These are phyloP conservation scores for Tricholauxania praeusta DNA, from an alignment of 2,888 invertebrate species.

Conservation along the genomic window DNA sequence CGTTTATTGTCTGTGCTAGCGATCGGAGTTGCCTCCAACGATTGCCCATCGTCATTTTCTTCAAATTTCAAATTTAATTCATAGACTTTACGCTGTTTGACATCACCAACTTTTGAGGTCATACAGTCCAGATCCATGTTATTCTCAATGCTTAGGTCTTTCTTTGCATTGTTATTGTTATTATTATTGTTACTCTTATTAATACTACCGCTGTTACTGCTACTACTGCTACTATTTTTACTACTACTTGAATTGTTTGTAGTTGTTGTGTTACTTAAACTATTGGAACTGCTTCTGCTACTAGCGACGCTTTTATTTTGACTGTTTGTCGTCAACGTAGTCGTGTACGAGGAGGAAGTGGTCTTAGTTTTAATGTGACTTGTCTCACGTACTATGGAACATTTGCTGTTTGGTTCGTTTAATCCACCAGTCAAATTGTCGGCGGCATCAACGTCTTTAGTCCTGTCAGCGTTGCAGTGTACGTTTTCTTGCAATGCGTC, in stretches of 20 bases:
- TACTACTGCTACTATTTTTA: constrained; percentile 45
- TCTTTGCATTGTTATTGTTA: constrained; percentile 38
- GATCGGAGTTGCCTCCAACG: no score
- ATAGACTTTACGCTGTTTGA: constrained; percentile 38
- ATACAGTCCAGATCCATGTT: constrained; percentile 50
- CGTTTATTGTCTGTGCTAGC: background rate
- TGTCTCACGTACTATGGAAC: background rate
- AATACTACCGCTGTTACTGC: constrained; percentile 44
- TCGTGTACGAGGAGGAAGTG: constrained; percentile 10
- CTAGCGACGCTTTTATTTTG: constrained; percentile 46
- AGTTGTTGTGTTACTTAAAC: constrained; percentile 46
- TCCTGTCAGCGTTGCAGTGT: constrained; percentile 8
- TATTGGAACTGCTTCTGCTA: constrained; percentile 47
- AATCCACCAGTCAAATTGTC: background rate
- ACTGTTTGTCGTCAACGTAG: constrained; percentile 34
- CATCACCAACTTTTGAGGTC: constrained; percentile 40
- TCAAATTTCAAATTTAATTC: constrained; percentile 51
- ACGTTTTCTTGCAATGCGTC: background rate
- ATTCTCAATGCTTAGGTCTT: constrained; percentile 44
- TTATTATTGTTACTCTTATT: constrained; percentile 46
- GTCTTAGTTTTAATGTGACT: constrained; percentile 4
- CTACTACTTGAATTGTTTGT: constrained; percentile 37
- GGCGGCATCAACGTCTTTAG: background rate
- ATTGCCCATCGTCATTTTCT: constrained; percentile 7
- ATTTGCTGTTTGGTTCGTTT: background rate